These are phyloP conservation scores for Cremastobaeus sp. DNA, from an alignment of 2,888 invertebrate species.

Conservation along the genomic window DNA sequence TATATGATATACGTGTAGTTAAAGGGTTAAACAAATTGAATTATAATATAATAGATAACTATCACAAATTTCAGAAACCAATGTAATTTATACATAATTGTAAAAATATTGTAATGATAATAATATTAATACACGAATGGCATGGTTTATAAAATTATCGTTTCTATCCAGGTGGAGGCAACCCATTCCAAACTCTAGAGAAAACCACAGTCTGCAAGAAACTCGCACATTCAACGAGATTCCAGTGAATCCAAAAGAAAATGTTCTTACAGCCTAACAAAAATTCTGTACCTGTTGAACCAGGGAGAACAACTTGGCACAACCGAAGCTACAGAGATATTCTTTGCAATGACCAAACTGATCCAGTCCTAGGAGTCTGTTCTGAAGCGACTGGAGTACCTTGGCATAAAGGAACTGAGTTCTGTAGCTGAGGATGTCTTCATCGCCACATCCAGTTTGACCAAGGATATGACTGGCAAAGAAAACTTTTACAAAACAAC, in stretches of 20 bases:
- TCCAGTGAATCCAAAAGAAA: slow-evolving; percentile 97
- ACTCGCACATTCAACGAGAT: slow-evolving; percentile 98
- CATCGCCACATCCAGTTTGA: slow-evolving; percentile 97
- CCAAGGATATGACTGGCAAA: slow-evolving; percentile 98
- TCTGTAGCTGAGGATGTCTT: slow-evolving; percentile 98
- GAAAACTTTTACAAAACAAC: slow-evolving; percentile 89
- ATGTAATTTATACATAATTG: no score
- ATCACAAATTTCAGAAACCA: neutral
- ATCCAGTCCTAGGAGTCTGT: slow-evolving; percentile 98
- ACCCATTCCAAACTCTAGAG: slow-evolving; percentile 95
- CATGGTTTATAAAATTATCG: neutral
- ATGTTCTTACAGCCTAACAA: slow-evolving; percentile 97
- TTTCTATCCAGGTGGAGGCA: slow-evolving; percentile 85
- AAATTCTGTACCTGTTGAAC: slow-evolving; percentile 96
- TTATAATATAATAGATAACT: no score
- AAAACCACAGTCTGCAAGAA: slow-evolving; percentile 99
- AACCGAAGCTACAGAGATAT: slow-evolving; percentile 98
- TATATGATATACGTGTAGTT: no score
- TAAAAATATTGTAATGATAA: no score
- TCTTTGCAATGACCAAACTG: slow-evolving; percentile 99
- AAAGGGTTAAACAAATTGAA: no score
- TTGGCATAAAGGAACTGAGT: slow-evolving; percentile 97
- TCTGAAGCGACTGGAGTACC: slow-evolving; percentile 95
- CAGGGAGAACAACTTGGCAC: slow-evolving; percentile 96
- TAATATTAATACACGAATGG: no score